phyloP scores from a whole-genome alignment of 2,113 vertebrate genomes.

The Dipodomys merriami region DNA sequence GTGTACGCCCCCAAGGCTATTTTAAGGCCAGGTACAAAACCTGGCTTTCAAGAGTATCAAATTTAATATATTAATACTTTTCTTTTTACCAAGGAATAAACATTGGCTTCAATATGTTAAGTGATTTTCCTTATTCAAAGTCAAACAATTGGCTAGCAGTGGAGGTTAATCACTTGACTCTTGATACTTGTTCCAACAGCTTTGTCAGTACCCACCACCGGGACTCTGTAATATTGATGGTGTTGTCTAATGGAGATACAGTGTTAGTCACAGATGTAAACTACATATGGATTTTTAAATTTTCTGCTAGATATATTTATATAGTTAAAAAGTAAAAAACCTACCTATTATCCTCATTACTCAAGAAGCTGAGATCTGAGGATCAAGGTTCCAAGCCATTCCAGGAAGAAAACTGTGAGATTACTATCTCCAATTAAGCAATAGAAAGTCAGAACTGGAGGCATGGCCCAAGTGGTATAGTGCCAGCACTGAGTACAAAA shows the following conservation, averaged over 20 bases:
- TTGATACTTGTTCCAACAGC: background rate
- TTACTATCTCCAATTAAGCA: no score
- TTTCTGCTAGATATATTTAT: background rate
- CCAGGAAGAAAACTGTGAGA: no score
- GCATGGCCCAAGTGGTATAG: no score
- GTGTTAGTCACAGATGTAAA: background rate
- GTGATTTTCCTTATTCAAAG: background rate
- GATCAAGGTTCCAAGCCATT: no score
- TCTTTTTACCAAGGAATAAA: background rate
- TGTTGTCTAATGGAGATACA: background rate
- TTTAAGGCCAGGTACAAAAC: background rate
- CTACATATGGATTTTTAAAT: background rate
- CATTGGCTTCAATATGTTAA: background rate
- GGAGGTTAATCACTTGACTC: constrained; percentile 12
- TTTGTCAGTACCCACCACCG: background rate
- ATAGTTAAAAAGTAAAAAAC: background rate
- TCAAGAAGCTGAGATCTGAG: no score
- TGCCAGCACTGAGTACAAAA: no score
- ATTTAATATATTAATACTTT: background rate
- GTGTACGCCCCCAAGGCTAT: background rate
- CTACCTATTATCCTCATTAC: no score
- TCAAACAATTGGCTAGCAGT: background rate
- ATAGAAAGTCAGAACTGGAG: no score
- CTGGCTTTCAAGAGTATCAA: background rate
- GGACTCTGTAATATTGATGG: background rate